Base-by-base conservation (phyloP, 2,888 invertebrate genomes). In the Galerucella calmariensis region DNA sequence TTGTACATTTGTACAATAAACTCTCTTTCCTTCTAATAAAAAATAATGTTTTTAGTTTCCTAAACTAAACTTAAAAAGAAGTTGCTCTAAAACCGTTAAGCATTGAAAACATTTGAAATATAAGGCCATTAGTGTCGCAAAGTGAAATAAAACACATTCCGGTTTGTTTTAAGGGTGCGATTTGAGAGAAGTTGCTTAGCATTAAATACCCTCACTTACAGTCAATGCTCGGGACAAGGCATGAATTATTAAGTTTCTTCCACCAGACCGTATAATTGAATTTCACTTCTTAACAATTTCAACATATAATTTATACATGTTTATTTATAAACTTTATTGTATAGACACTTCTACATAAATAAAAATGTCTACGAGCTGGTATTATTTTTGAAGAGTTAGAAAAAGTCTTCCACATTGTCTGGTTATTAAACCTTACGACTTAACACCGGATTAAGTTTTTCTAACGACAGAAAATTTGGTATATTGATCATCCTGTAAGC, bases 241-340 rank as follows among this genome's bases (percentile, higher is more conserved):
- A 84, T 85, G 86, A 86, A 85, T 85, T 85, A 86, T 86, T 85
- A 84, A 85, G 85, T 85, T 85, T 84, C 85, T 85, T 85, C 85
- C 85, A 85, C 85, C 85, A 84, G 84, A 82, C 83, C 85, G 84
- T 85, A 84, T 86, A 86, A 86, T 86, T 86, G 85, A 86, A 85
- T 86, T 85, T 85, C 85, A 85, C 85, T 83, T 84, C 80, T 83
- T 84, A 84, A 84, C 84, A 84, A 84, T 83, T 82, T 77, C 81
- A 82, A 83, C 83, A 81, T 82, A 82, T 81, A 85, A 84, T 84
- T 83, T 83, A 84, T 83, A 85, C 83, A 83, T 84, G 85, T 84
- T 83, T 85, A 85, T 83, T 84, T 85, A 85, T 84, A 24, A 6
- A 24, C 27, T 27, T 2, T 24, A 24, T 20, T 27, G 4, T 3